phyloP scores from a whole-genome alignment of 2,888 invertebrate genomes.

The Ennomos erosarius region DNA sequence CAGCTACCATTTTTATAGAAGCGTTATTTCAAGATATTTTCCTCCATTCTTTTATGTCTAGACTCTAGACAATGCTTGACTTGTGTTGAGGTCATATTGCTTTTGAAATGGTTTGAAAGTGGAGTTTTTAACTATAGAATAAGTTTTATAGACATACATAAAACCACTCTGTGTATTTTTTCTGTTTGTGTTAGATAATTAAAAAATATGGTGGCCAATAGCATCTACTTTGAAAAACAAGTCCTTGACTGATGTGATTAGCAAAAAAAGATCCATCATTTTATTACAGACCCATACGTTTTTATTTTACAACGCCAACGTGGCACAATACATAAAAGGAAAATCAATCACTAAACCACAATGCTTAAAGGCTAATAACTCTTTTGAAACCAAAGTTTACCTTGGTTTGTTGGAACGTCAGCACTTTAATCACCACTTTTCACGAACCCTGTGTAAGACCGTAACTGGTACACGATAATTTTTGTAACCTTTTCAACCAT shows the following conservation, averaged over 20 bases:
- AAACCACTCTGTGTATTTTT: too few relatives aligned
- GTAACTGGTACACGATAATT: conserved; percentile 49
- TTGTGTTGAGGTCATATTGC: conserved; percentile 43
- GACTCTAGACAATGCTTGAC: conserved; percentile 48
- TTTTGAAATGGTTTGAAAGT: conserved; percentile 29
- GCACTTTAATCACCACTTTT: conserved; percentile 57
- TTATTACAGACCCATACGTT: too few relatives aligned
- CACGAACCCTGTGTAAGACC: conserved; percentile 53
- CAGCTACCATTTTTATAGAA: conserved; percentile 41
- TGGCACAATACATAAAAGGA: conserved; percentile 5
- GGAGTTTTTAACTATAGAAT: not conserved
- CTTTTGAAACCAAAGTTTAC: conserved; percentile 40
- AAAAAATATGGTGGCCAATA: too few relatives aligned
- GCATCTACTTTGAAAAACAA: too few relatives aligned
- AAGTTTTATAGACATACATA: too few relatives aligned
- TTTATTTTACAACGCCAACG: not conserved
- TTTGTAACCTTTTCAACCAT: conserved; percentile 41
- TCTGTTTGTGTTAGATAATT: too few relatives aligned
- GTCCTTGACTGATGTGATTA: too few relatives aligned
- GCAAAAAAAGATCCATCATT: too few relatives aligned
- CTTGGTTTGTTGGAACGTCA: conserved; percentile 28
- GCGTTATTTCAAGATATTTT: conserved; percentile 49
- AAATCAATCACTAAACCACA: conserved; percentile 36
- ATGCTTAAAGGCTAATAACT: conserved; percentile 41
- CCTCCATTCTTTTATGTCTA: conserved; percentile 49